Evolutionary conservation across 2,888 invertebrate species (phyloP).

Genomic region (Phorcus lineatus): DNA sequence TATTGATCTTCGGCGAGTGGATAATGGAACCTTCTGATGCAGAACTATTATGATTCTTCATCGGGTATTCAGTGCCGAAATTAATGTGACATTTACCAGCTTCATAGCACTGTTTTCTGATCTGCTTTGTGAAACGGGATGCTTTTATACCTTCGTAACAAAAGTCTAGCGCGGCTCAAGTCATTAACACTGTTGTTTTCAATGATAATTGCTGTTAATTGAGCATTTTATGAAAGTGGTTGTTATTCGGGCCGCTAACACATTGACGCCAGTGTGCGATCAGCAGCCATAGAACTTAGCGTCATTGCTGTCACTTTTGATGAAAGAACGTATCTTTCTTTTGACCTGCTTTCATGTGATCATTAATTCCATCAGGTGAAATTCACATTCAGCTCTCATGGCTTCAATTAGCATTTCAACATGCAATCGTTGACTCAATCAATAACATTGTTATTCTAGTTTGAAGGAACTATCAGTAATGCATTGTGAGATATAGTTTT

Average conservation of each 20-base stretch:
- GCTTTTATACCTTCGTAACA: conserved; percentile 22
- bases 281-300: not conserved
- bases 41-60: conserved; percentile 16
- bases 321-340: not conserved
- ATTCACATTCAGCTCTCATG: not conserved
- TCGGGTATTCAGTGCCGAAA: conserved; percentile 5
- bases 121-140: conserved; percentile 4
- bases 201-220: conserved; percentile 7
- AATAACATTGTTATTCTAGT: too few relatives aligned
- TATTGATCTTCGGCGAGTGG: conserved; percentile 21
- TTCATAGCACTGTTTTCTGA: not conserved
- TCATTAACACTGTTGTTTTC: conserved; percentile 9
- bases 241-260: not conserved
- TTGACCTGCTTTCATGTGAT: not conserved
- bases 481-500: too few relatives aligned
- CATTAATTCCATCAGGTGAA: not conserved
- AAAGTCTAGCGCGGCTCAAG: not conserved
- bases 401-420: not conserved
- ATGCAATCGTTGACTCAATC: too few relatives aligned
- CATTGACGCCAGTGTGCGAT: not conserved
- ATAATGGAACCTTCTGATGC: conserved; percentile 15
- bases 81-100: conserved; percentile 19
- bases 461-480: too few relatives aligned
- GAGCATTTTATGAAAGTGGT: not conserved
- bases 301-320: not conserved